A percentile compares a stretch with the other conserved stretches of the same genome.
Evolutionary conservation across 2,888 invertebrate genomes (phyloP).

Genomic region (Coenonympha glycerion): DNA sequence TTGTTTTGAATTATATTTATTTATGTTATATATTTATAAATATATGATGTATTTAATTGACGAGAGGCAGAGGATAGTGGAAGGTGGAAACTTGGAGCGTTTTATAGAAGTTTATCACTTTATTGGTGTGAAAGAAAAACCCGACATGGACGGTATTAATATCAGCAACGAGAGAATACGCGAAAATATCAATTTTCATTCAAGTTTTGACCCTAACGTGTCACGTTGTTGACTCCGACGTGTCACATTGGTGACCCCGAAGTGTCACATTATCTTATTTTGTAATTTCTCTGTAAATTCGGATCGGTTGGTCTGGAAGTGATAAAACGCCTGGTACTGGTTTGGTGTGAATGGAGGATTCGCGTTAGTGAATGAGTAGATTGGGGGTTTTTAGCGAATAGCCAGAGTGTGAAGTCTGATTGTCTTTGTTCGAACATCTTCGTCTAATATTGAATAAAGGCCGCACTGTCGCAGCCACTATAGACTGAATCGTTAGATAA

Average conservation of each 20-base stretch:
- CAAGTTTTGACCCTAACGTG: too few relatives aligned
- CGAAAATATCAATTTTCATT: too few relatives aligned
- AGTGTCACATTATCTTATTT: too few relatives aligned
- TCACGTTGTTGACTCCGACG: too few relatives aligned
- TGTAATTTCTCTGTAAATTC: background rate
- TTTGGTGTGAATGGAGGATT: slow-evolving; percentile 1
- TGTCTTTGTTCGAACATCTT: slow-evolving; percentile 31
- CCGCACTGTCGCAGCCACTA: slow-evolving; percentile 25
- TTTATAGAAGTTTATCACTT: background rate
- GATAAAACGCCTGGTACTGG: background rate
- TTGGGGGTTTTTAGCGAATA: slow-evolving; percentile 8
- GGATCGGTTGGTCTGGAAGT: background rate
- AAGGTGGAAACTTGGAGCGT: background rate
- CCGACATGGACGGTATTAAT: background rate
- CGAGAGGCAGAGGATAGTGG: background rate
- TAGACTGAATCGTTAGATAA: slow-evolving; percentile 32
- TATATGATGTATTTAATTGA: slow-evolving; percentile 1
- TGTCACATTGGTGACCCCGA: too few relatives aligned
- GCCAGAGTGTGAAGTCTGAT: slow-evolving; percentile 53
- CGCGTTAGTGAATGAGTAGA: background rate
- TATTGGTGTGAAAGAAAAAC: background rate
- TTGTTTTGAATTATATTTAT: slow-evolving; percentile 8
- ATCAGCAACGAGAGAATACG: background rate
- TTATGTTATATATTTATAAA: slow-evolving; percentile 10
- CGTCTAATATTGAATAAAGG: background rate